Evolutionary conservation across 2,888 invertebrate genomes (phyloP), one percentile per base, ranked within the genome.

Genomic region (Brenthis hecate): DNA sequence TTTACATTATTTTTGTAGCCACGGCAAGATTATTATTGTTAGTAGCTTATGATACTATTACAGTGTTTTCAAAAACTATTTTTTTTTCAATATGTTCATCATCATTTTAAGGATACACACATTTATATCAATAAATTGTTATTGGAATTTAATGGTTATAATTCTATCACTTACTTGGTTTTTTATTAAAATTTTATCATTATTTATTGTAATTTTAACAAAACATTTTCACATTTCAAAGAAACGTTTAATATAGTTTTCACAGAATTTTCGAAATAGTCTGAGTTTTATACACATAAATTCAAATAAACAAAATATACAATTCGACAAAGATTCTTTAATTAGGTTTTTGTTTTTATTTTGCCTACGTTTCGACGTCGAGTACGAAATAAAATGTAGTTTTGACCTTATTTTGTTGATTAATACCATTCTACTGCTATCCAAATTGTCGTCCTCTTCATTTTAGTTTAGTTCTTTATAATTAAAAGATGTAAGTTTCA

Each of bases 261-360:
- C 11, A 43, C 2, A 11, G 36, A 3, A 43, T 43, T 43, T 43
- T 43, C 11, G 11, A 11, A 43, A 28, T 28, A 28, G 36, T 8
- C 36, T 43, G 1, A 43, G 36, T 48, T 58, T 48, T 48, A 14
- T 58, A 23, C 11, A 28, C 28, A 58, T 28, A 28, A 48, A 58
- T 58, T 13, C n/a, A 58, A 58, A 58, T 48, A 11, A 23, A 48
- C 23, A 48, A 23, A 48, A 58, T 48, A 48, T n/a, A 58, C 48
- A 50, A 60, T 50, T 60, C 28, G 3, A 60, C 60, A 60, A 48
- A 50, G 50, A 60, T 50, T 50, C 47, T 60, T 60, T 60, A 60
- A 60, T 60, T 60, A 50, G 28, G 3, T 23, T 60, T 48, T n/a
- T n/a, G 28, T 28, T 50, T n/a, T 50, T 28, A 50, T 16, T 60